Conservation (phyloP, 2,113 vertebrate genomes). For the Pterocles gutturalis region DNA sequence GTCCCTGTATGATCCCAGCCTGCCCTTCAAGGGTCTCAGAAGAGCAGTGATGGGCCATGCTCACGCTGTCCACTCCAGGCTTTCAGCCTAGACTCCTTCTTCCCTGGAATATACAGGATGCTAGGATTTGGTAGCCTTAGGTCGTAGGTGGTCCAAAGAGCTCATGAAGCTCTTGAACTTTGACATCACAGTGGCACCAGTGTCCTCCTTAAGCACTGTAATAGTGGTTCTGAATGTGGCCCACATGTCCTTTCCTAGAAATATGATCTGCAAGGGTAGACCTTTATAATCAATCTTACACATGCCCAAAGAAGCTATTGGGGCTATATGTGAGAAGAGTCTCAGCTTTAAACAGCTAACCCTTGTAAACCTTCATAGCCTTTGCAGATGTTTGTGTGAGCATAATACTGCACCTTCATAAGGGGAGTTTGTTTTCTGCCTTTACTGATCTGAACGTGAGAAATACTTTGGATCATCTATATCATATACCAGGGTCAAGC, state of each 20-base stretch:
- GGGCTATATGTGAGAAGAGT: background rate
- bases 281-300: background rate
- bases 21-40: background rate
- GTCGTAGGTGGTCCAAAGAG: background rate
- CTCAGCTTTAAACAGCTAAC: background rate
- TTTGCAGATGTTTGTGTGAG: background rate
- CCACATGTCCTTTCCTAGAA: background rate
- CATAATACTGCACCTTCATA: background rate
- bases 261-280: background rate
- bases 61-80: background rate
- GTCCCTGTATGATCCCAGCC: background rate
- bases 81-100: background rate
- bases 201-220: background rate
- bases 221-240: background rate
- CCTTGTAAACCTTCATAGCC: background rate
- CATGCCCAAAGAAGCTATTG: background rate
- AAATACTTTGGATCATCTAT: conserved; percentile 31
- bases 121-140: background rate
- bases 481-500: conserved; percentile 44
- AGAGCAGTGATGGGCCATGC: background rate
- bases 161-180: conserved; percentile 3
- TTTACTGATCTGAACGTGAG: conserved; percentile 19
- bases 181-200: background rate
- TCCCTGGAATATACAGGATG: background rate
- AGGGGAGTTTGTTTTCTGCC: conserved; percentile 14